Base-by-base conservation (phyloP, 1,140 invertebrate species). In the Theocolax elegans region DNA sequence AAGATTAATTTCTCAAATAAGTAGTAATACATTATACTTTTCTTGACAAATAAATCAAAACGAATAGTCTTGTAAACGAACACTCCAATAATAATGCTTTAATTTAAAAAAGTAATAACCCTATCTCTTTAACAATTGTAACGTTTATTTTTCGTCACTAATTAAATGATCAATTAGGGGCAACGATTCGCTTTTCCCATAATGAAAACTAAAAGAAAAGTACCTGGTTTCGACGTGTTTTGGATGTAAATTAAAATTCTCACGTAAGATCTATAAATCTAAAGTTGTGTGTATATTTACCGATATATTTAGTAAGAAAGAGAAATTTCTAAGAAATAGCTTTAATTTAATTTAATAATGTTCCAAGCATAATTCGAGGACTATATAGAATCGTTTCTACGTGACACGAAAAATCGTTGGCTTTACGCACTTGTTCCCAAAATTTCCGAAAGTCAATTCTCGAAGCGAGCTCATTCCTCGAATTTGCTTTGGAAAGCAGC, bases 391-490 rank as follows among this genome's bases (percentile, higher is more conserved):
- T 71, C 67, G 70, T 66, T 71, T 44, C 46, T 72, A 75, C 72
- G 75, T 77, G 77, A 78, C 74, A 77, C 72, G 73, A 74, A 77
- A 76, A 72, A 53, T 56, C 65, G 66, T 65, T 6, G 54, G 54
- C 19, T 21, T 29, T n/a, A 19, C 31, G 48, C 58, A 21, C 31
- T 19, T 15, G 15, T 7, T 19, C 23, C 58, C 49, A 29, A 69
- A 60, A 74, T 75, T 76, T 76, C 75, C 67, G 62, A 81, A 79
- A 80, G 79, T 78, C 75, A 67, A 80, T 79, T 74, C 63, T 72
- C 72, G 74, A 68, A 10, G 4, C 4, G 66, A 74, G 70, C 62
- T 69, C 67, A 63, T 72, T 75, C 74, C 70, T 75, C 62, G 73
- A 74, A 74, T 72, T 35, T 12, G 66, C n/a, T 75, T 76, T 75